Evolutionary conservation across 2,113 vertebrate genomes (phyloP).

Genomic region (Tympanuchus pallidicinctus): DNA sequence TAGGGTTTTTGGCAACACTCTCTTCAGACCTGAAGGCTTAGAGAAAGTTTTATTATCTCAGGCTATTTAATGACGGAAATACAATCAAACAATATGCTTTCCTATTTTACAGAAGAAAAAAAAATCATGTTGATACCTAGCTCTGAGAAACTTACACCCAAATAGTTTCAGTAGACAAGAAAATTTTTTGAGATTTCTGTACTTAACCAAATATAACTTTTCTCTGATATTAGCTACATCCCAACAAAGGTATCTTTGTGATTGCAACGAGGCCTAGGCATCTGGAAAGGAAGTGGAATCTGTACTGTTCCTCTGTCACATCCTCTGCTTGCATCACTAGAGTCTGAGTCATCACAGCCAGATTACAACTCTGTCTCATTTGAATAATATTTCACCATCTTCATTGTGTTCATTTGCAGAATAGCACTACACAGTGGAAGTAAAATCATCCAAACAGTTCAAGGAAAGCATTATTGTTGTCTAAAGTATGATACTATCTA

Average conservation of each 20-base stretch:
- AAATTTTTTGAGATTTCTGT: neutral
- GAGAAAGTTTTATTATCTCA: neutral
- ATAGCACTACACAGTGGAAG: neutral
- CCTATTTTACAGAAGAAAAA: neutral
- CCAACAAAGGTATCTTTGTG: neutral
- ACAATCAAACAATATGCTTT: neutral
- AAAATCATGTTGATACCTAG: neutral
- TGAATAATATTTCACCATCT: neutral
- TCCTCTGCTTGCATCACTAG: neutral
- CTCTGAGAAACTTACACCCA: neutral
- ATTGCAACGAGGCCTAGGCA: neutral
- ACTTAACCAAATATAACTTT: neutral
- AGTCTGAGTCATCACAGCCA: neutral
- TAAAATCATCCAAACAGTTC: neutral
- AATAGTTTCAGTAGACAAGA: neutral
- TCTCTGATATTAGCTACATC: neutral
- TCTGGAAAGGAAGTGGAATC: neutral
- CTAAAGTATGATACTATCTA: neutral
- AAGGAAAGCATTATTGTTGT: neutral
- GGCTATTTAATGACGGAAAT: neutral
- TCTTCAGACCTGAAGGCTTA: neutral
- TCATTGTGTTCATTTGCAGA: neutral
- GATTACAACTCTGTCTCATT: neutral
- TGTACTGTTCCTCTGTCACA: neutral
- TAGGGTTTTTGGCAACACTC: neutral